These are phyloP conservation scores for Acipenser oxyrinchus DNA, from an alignment of 2,797 vertebrate species.

Conservation along the genomic window DNA sequence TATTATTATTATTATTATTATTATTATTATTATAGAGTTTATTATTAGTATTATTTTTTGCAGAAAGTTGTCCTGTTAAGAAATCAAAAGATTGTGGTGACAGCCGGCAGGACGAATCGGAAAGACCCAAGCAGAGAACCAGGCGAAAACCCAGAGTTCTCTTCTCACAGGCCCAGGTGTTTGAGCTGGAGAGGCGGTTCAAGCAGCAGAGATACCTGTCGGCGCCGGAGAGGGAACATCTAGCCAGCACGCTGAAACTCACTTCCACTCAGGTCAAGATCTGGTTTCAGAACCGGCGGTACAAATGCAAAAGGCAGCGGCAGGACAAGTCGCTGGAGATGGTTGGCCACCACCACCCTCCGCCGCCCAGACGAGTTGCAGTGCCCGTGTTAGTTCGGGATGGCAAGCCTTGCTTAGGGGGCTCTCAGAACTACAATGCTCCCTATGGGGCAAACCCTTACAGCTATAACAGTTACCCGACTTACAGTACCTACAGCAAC, in stretches of 20 bases:
- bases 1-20: too few relatives aligned
- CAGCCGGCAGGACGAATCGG: slow-evolving; percentile 54
- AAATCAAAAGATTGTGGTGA: slow-evolving; percentile 57
- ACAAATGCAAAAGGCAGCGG: slow-evolving; percentile 94
- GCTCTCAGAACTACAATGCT: slow-evolving; percentile 76
- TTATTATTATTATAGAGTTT: too few relatives aligned
- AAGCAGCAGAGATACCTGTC: slow-evolving; percentile 96
- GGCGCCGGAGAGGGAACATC: slow-evolving; percentile 91
- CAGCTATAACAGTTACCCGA: slow-evolving; percentile 64
- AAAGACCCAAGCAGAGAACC: slow-evolving; percentile 76
- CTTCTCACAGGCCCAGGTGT: slow-evolving; percentile 94
- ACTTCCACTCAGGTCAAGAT: slow-evolving; percentile 97
- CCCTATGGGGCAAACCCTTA: slow-evolving; percentile 70
- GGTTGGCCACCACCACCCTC: slow-evolving; percentile 68
- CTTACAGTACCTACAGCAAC: slow-evolving; percentile 69
- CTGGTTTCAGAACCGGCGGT: slow-evolving; percentile 97
- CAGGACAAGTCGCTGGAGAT: slow-evolving; percentile 91
- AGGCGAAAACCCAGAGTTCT: slow-evolving; percentile 91
- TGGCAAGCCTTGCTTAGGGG: slow-evolving; percentile 83
- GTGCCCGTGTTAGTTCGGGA: slow-evolving; percentile 91
- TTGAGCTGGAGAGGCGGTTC: slow-evolving; percentile 91
- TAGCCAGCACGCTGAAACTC: slow-evolving; percentile 87
- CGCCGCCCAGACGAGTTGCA: slow-evolving; percentile 77
- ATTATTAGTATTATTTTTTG: neutral
- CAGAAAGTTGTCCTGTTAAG: slow-evolving; percentile 66